Evolutionary conservation across 2,797 vertebrate genomes (phyloP), one percentile per base, ranked within the genome.

Genomic region (Hippoglossus hippoglossus): DNA sequence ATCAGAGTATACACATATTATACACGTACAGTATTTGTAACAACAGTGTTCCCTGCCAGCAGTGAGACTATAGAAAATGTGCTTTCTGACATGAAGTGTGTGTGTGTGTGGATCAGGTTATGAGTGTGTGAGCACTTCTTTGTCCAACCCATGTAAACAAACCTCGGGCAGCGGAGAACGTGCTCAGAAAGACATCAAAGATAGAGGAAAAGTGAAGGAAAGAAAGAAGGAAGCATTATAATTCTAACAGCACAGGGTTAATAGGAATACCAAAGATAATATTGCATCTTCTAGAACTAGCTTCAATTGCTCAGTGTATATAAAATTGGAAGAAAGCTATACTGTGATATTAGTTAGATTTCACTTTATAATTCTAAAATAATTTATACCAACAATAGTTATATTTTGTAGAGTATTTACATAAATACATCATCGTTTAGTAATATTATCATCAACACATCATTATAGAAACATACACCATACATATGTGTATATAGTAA

Each of bases 251-350:
- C 89, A 91, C 81, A 31, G 80, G 85, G 85, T 91, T 92, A 87
- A 93, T 90, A 89, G 67, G 84, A 89, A 88, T 91, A 89, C 79
- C 89, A 93, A 91, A 93, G 86, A 88, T 93, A 92, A 92, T 94
- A 94, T 94, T 94, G 94, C 94, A 93, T 93, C 82, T 92, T 87
- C 90, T 94, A 94, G 84, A 79, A 90, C 85, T 88, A 92, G 89
- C 88, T 91, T 93, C 86, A 91, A 83, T 91, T 93, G 92, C 91
- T 95, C 91, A 92, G 90, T 93, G 88, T 93, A 94, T 95, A 95
- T 89, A 95, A 95, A 95, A 95, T 82, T 93, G 93, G 93, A 95
- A 94, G 94, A 94, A 95, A 95, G 91, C 91, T 94, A 93, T 93
- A 93, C 78, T 83, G 87, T 94, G 92, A 90, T 93, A 89, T 90